A percentile compares a stretch with the other conserved stretches of the same genome.
Evolutionary conservation across 2,797 vertebrate genomes (phyloP).

Genomic region (Aulostomus chinensis): DNA sequence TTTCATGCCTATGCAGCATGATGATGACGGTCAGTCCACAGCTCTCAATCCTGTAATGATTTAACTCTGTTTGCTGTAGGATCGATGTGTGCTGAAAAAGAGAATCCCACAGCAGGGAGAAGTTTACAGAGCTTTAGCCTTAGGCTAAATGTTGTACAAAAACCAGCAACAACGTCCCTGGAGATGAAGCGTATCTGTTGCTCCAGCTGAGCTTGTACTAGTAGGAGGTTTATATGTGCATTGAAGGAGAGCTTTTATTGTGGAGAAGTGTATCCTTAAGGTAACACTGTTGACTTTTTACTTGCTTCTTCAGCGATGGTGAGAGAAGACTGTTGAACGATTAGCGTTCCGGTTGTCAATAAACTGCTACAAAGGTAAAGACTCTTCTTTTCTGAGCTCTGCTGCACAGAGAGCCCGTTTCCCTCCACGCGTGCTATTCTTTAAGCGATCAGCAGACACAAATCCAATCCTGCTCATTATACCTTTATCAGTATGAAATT

Average conservation of each 20-base stretch:
- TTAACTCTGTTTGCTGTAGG: conserved; percentile 74
- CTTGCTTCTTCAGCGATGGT: conserved; percentile 47
- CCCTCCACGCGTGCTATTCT: conserved; percentile 49
- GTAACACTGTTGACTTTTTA: conserved; percentile 67
- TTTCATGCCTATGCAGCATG: conserved; percentile 33
- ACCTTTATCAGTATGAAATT: conserved; percentile 75
- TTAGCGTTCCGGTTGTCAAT: conserved; percentile 58
- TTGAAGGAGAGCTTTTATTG: conserved; percentile 72
- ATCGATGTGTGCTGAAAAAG: conserved; percentile 74
- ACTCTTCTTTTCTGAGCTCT: conserved; percentile 45
- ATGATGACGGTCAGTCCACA: conserved; percentile 57
- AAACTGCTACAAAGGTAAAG: conserved; percentile 41
- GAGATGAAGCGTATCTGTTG: conserved; percentile 78
- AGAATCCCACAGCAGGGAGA: conserved; percentile 78
- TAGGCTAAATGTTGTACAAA: conserved; percentile 80
- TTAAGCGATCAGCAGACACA: conserved; percentile 59
- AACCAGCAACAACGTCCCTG: conserved; percentile 77
- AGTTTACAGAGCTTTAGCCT: conserved; percentile 80
- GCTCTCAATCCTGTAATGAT: conserved; percentile 68
- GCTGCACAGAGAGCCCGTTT: conserved; percentile 26
- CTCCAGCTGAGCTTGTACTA: conserved; percentile 79
- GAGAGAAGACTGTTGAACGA: conserved; percentile 54
- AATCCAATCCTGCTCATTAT: conserved; percentile 72
- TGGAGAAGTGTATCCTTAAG: conserved; percentile 70
- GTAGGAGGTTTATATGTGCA: conserved; percentile 75